Evolutionary conservation across 2,888 invertebrate species (phyloP).

Genomic region (Drosophila seclusa): DNA sequence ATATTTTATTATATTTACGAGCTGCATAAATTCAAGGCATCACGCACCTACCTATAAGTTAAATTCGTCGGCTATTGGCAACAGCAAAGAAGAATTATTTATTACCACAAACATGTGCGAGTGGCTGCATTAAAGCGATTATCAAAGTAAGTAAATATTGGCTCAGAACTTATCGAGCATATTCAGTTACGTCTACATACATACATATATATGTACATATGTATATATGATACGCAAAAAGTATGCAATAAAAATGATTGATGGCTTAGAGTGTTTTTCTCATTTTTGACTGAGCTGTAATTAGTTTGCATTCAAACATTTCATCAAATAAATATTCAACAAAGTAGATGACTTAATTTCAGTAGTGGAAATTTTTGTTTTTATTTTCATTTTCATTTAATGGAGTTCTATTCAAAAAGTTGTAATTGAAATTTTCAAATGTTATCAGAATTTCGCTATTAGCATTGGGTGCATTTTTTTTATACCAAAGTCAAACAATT

Average conservation of each 20-base stretch:
- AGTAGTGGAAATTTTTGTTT: constrained; percentile 4
- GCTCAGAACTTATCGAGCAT: constrained; percentile 14
- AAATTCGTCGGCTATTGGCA: constrained; percentile 8
- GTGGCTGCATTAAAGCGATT: constrained; percentile 31
- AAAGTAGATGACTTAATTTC: constrained; percentile 54
- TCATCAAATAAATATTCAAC: constrained; percentile 33
- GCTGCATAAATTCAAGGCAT: constrained; percentile 37
- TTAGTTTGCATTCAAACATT: constrained; percentile 56
- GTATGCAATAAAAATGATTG: constrained; percentile 78
- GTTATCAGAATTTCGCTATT: constrained; percentile 3
- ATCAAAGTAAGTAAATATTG: constrained; percentile 40
- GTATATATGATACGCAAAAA: constrained; percentile 56
- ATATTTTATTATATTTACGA: constrained; percentile 22
- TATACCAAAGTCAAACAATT: background rate
- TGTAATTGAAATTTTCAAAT: constrained; percentile 18
- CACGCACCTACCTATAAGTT: constrained; percentile 19
- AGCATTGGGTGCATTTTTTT: background rate
- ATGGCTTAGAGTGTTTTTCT: constrained; percentile 53
- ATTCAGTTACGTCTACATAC: background rate
- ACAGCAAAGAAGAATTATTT: constrained; percentile 8
- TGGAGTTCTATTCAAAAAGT: constrained; percentile 21
- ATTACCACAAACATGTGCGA: constrained; percentile 17
- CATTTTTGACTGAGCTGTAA: constrained; percentile 52
- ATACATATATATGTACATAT: background rate
- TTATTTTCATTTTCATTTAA: constrained; percentile 12